These are phyloP conservation scores for Planococcus citri DNA, from an alignment of 1,140 invertebrate genomes.

Conservation along the genomic window DNA sequence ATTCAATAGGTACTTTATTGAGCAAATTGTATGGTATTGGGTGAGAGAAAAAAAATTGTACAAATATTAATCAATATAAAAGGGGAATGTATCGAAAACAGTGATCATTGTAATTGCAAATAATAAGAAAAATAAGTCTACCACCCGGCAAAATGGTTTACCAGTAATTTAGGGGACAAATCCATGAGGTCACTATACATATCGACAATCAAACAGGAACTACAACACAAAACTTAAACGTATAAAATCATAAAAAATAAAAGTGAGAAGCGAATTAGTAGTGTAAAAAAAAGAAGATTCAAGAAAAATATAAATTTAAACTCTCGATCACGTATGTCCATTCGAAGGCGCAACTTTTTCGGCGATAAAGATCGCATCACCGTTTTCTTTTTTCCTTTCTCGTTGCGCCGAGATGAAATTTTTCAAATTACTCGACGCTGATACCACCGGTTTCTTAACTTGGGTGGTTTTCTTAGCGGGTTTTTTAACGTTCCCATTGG, in stretches of 20 bases:
- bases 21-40: too few relatives aligned
- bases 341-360: constrained; percentile 14
- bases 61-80: too few relatives aligned
- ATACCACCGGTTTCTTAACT: background rate
- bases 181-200: too few relatives aligned
- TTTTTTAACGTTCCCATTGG: background rate
- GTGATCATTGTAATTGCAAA: too few relatives aligned
- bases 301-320: background rate
- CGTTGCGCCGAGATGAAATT: constrained; percentile 11
- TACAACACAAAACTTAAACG: background rate
- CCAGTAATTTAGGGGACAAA: too few relatives aligned
- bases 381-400: constrained; percentile 1
- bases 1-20: too few relatives aligned
- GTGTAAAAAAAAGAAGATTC: background rate
- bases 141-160: too few relatives aligned
- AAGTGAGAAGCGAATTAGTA: constrained; percentile 1
- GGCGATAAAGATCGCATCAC: background rate
- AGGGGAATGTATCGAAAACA: too few relatives aligned
- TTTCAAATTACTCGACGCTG: background rate
- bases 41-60: too few relatives aligned
- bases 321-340: background rate
- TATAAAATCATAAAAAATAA: background rate
- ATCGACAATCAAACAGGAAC: background rate
- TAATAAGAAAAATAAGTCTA: too few relatives aligned
- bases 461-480: background rate